Conservation (phyloP, 2,797 vertebrate species). For the Choloepus didactylus region DNA sequence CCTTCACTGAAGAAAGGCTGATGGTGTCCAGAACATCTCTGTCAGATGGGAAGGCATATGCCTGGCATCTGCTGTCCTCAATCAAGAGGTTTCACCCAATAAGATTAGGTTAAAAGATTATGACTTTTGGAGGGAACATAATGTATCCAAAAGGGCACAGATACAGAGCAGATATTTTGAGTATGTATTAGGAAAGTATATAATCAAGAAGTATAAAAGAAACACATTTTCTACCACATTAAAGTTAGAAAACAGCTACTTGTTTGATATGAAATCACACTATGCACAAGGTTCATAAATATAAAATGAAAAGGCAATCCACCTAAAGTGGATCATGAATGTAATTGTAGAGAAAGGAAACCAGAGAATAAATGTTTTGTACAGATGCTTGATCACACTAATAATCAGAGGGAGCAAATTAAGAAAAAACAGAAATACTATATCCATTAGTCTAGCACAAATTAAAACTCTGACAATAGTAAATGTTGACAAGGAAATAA, state of each 20-base stretch:
- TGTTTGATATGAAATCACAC: not conserved
- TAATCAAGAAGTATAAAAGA: not conserved
- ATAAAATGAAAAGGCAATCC: not conserved
- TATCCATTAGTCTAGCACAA: not conserved
- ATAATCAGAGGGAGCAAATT: not conserved
- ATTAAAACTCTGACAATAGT: not conserved
- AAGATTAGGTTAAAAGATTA: too few species aligned
- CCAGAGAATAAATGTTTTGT: not conserved
- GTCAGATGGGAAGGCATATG: too few species aligned
- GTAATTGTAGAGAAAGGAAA: not conserved
- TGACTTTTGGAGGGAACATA: too few species aligned
- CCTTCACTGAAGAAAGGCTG: too few species aligned
- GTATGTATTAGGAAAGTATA: not conserved
- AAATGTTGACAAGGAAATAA: too few species aligned
- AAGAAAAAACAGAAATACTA: not conserved
- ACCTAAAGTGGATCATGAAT: not conserved
- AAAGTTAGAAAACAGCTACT: not conserved
- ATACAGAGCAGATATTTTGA: not conserved
- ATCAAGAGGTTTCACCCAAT: too few species aligned
- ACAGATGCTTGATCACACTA: not conserved
- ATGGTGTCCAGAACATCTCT: too few species aligned
- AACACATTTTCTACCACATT: not conserved
- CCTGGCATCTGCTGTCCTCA: too few species aligned
- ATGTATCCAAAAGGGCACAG: too few species aligned
- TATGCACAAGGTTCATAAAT: not conserved